Base-by-base conservation (phyloP, 2,797 vertebrate genomes). In the Mastacembelus armatus region DNA sequence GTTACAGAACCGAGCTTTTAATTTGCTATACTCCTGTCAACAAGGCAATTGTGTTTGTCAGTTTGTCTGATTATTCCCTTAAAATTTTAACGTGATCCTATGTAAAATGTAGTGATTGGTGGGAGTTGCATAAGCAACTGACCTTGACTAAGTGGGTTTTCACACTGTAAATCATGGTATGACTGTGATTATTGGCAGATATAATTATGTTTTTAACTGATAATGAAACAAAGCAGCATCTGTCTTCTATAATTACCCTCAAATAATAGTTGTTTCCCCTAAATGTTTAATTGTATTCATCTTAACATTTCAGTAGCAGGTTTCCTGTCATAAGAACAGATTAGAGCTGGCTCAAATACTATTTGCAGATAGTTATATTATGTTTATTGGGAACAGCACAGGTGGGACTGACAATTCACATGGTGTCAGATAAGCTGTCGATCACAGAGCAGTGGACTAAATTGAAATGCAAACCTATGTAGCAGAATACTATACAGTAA, bases 361-460 rank as follows among this genome's bases (percentile, higher is more conserved):
- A 58, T 85, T 79, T 77, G 65, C 68, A 72, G 80, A 77, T 71
- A 66, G 48, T 27, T 75, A 74, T 73, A n/a, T 80, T 81, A 70
- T 78, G 66, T 83, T 77, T 86, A 49, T 27, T 38, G 48, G 72
- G 40, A 79, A 71, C 36, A n/a, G 63, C 7, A 12, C 65, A 62
- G 62, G 47, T 47, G 60, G 66, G 69, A 68, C 59, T 60, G 67
- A 70, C 60, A 21, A 56, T 72, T 76, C 72, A 56, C 73, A 76
- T 67, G 40, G 24, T 51, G 51, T 75, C 59, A 66, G 50, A 84
- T 56, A 75, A 74, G 64, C 62, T 83, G 79, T 85, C 59, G 2
- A 72, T 86, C 77, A 88, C 68, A 47, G 55, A 66, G 67, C 14
- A 14, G 38, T 0, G 10, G 2, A 57, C 19, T 50, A 63, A 56